Base-by-base conservation (phyloP, 2,888 invertebrate species). In the Zhengitettix transpicula region DNA sequence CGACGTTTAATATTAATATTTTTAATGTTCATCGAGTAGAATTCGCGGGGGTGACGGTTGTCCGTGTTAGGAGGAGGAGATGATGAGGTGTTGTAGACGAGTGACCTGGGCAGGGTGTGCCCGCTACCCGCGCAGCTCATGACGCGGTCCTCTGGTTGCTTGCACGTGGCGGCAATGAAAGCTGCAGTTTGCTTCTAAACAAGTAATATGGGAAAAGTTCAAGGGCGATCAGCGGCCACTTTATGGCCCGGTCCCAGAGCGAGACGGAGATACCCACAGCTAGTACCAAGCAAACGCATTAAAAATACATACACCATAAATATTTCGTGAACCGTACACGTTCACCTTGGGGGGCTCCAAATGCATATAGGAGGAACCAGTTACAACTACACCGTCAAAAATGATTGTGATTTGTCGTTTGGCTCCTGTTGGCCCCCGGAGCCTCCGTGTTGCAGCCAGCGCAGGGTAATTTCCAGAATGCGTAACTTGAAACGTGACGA, bases 231-330 rank as follows among this genome's bases (percentile, higher is more conserved):
- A 47, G 14, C 47, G 47, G 14, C 47, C 47, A n/a, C 47, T 47
- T 47, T 47, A 47, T 47, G 47, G 47, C n/a, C 47, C 47, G 47
- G 47, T 47, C 47, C 47, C 47, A 47, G 47, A 47, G n/a, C 28
- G 47, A 47, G 47, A n/a, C 47, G 47, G 47, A 47, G 47, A n/a
- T 47, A n/a, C 47, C 47, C 47, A n/a, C 47, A 47, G 47, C 47
- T 47, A 12, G 47, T 47, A 47, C 47, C 47, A 47, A 47, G 47
- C 47, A 47, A 57, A 52, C 56, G 59, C 56, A 60, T 60, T 56
- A 60, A 60, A 52, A 60, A 60, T 60, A 61, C 62, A 52, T 62
- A 62, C 60, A 62, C 58, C 57, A 62, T 62, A 62, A 58, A 62
- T 58, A 58, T 61, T 56, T 60, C 59, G 53, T 56, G 51, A 56